Conservation (phyloP, 2,888 invertebrate genomes). For the Andricus quercusramuli region DNA sequence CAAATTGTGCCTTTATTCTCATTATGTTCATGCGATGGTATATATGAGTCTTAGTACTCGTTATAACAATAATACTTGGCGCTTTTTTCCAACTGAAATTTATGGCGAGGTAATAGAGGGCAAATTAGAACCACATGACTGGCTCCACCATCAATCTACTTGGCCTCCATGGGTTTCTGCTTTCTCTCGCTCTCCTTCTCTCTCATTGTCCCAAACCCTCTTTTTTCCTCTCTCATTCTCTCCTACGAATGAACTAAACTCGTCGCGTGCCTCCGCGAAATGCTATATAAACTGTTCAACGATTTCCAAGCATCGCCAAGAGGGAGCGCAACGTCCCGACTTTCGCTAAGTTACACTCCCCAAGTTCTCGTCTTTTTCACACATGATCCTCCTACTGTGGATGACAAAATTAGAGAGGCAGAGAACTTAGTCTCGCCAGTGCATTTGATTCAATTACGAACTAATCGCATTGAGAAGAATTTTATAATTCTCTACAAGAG, state of each 20-base stretch:
- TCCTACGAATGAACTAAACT: constrained; percentile 59
- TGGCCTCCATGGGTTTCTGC: constrained; percentile 43
- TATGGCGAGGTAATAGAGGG: constrained; percentile 69
- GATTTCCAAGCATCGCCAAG: constrained; percentile 48
- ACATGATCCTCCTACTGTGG: neutral
- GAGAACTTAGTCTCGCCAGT: neutral
- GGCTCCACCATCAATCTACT: constrained; percentile 66
- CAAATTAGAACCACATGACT: constrained; percentile 71
- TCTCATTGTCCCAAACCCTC: constrained; percentile 39
- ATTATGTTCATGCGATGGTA: neutral
- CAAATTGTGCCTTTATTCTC: constrained; percentile 4
- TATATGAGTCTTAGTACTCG: constrained; percentile 13
- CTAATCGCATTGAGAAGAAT: too few species aligned
- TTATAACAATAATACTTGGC: constrained; percentile 59
- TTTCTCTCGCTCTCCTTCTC: constrained; percentile 32
- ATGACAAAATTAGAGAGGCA: neutral
- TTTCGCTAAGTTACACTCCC: constrained; percentile 38
- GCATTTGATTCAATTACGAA: neutral
- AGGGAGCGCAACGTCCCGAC: constrained; percentile 53
- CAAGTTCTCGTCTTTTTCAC: constrained; percentile 47
- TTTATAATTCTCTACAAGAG: too few species aligned
- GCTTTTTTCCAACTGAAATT: constrained; percentile 63
- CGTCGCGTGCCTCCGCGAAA: constrained; percentile 56
- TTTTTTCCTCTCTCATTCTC: constrained; percentile 39
- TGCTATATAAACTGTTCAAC: constrained; percentile 39